phyloP scores from a whole-genome alignment of 2,113 vertebrate genomes.

The Piaya cayana region DNA sequence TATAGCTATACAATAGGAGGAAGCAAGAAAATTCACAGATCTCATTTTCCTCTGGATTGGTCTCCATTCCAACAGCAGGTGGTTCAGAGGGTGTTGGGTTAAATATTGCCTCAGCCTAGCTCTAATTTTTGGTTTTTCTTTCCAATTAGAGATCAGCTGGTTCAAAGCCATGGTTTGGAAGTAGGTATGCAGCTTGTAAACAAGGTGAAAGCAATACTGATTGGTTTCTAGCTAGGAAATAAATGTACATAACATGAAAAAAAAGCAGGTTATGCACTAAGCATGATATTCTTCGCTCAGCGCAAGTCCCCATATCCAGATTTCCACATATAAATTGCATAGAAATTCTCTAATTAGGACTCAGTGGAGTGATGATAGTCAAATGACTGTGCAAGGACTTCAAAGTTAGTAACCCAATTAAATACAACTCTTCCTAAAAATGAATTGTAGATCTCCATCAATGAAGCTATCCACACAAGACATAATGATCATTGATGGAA shows the following conservation, averaged over 20 bases:
- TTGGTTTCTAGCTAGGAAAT: neutral
- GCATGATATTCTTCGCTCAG: neutral
- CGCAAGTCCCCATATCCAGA: neutral
- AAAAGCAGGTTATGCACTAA: neutral
- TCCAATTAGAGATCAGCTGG: neutral
- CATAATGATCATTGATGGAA: neutral
- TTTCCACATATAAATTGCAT: neutral
- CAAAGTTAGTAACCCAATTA: neutral
- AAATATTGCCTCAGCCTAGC: neutral
- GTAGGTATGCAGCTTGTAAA: neutral
- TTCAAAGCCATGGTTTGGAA: neutral
- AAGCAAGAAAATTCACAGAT: neutral
- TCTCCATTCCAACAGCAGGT: neutral
- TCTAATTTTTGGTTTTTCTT: neutral
- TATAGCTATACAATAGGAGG: neutral
- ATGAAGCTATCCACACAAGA: neutral
- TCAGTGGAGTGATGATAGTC: neutral
- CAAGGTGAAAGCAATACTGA: neutral
- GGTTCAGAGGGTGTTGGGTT: neutral
- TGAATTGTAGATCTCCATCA: neutral
- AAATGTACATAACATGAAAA: neutral
- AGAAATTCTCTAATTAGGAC: conserved; percentile 6
- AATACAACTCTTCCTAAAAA: conserved; percentile 12
- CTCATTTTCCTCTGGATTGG: neutral
- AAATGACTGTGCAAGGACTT: neutral